Conservation (phyloP, 2,797 vertebrate genomes). For the Acanthurus leucopareius region DNA sequence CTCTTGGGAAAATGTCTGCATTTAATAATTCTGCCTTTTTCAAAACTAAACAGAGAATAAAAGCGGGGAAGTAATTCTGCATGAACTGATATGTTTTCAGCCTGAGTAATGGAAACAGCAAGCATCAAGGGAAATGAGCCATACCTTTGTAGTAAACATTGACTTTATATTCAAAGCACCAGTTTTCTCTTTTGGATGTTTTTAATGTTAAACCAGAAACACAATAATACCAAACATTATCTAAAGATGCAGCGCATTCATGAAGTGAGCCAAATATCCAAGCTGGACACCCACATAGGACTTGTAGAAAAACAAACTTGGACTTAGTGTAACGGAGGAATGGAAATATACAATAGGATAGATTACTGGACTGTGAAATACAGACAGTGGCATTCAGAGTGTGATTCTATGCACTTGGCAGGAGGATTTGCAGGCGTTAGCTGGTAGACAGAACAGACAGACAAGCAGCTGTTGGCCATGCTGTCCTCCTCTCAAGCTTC, state of each 20-base stretch:
- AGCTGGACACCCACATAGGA: slow-evolving; percentile 27
- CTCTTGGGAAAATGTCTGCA: slow-evolving; percentile 45
- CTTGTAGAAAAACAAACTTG: slow-evolving; percentile 35
- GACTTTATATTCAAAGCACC: slow-evolving; percentile 41
- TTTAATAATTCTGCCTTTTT: slow-evolving; percentile 53
- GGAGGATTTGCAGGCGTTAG: slow-evolving; percentile 43
- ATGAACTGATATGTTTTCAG: slow-evolving; percentile 45
- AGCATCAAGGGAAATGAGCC: slow-evolving; percentile 44
- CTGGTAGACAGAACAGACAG: slow-evolving; percentile 58
- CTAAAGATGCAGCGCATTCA: slow-evolving; percentile 36
- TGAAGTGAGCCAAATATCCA: slow-evolving; percentile 37
- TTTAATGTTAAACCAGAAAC: slow-evolving; percentile 45
- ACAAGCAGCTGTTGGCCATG: slow-evolving; percentile 65
- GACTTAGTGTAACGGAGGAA: slow-evolving; percentile 16
- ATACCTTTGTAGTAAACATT: slow-evolving; percentile 42
- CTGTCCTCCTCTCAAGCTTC: slow-evolving; percentile 63
- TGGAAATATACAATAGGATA: slow-evolving; percentile 31
- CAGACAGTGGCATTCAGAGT: slow-evolving; percentile 40
- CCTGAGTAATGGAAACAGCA: slow-evolving; percentile 45
- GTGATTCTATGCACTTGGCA: slow-evolving; percentile 55
- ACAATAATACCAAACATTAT: slow-evolving; percentile 39
- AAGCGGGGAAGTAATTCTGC: slow-evolving; percentile 42
- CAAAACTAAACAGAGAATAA: slow-evolving; percentile 35
- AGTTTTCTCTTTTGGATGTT: slow-evolving; percentile 18
- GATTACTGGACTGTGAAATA: slow-evolving; percentile 48